phyloP scores from a whole-genome alignment of 1,140 invertebrate species.

The Drosophila gunungcola region DNA sequence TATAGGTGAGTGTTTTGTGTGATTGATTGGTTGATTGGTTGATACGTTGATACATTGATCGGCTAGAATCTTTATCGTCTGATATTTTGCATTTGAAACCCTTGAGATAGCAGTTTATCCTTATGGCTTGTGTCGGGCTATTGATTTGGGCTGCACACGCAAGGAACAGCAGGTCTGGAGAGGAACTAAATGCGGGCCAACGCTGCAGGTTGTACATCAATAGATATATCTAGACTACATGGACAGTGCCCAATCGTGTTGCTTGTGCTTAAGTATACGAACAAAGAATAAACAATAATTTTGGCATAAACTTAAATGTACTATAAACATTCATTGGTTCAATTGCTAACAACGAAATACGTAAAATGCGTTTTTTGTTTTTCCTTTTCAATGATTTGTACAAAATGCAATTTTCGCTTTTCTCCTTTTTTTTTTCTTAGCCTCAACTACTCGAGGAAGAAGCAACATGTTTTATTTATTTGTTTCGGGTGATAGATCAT shows the following conservation, averaged over 20 bases:
- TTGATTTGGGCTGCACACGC: constrained; percentile 49
- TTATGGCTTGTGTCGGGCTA: constrained; percentile 53
- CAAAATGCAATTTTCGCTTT: constrained; percentile 59
- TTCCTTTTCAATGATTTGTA: constrained; percentile 55
- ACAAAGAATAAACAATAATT: constrained; percentile 55
- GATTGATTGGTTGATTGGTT: constrained; percentile 33
- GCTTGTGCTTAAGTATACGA: constrained; percentile 68
- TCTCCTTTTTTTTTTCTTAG: constrained; percentile 21
- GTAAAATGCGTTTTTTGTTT: constrained; percentile 31
- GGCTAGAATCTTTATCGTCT: constrained; percentile 45
- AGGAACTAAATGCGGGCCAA: constrained; percentile 66
- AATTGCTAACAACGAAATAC: constrained; percentile 46
- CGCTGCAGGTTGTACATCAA: constrained; percentile 37
- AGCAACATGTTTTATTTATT: constrained; percentile 29
- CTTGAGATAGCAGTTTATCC: constrained; percentile 66
- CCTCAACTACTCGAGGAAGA: constrained; percentile 55
- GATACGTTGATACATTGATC: constrained; percentile 35
- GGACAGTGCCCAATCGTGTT: constrained; percentile 59
- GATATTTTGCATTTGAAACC: constrained; percentile 60
- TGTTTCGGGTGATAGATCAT: constrained; percentile 38
- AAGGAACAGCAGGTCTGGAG: constrained; percentile 49
- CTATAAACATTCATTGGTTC: constrained; percentile 63
- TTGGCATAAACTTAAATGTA: constrained; percentile 74
- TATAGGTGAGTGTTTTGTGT: constrained; percentile 43
- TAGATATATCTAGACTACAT: constrained; percentile 49